Base-by-base conservation (phyloP, 2,113 vertebrate genomes). In the Potamarius usumacintae region DNA sequence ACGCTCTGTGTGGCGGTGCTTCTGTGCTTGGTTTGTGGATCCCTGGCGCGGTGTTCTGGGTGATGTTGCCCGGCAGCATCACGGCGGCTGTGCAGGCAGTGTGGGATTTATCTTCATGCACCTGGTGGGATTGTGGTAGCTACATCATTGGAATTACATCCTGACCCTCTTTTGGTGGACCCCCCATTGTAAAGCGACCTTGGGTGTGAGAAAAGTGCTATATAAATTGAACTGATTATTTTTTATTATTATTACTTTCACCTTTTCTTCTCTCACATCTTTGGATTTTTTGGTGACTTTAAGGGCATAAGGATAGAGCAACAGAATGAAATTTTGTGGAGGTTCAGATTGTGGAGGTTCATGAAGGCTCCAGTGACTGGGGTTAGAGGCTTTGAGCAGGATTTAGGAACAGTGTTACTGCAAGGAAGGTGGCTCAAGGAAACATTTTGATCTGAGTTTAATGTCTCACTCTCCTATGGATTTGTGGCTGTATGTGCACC, bases 371-470 rank as follows among this genome's bases (percentile, higher is more conserved):
- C 34, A 62, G 69, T 34, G 42, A 55, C 67, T 20, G 65, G 63
- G 27, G 18, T 82, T 42, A 34, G 52, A 42, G 72, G 58, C 65
- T 8, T 81, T 27, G 5, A 80, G 84, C 20, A 79, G 88, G 89
- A 88, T 88, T 84, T 89, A 89, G 48, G 42, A 83, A 76, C 67
- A 83, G 86, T 92, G 90, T 88, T 89, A 85, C 90, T 90, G 90
- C 91, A 89, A 89, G 93, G 87, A 90, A 72, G 85, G 72, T 72
- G 87, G 71, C 91, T 90, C 90, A 90, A 92, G 91, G 79, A 85
- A 90, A 90, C 71, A 88, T 93, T 95, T 94, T 94, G 94, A 95
- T 95, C 92, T 84, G 52, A 90, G 91, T 93, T 92, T 93, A 94
- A 90, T 92, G 90, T 91, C 65, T 89, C 42, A 88, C 30, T 84